Conservation (phyloP, 2,888 invertebrate species). For the Acleris emargana region DNA sequence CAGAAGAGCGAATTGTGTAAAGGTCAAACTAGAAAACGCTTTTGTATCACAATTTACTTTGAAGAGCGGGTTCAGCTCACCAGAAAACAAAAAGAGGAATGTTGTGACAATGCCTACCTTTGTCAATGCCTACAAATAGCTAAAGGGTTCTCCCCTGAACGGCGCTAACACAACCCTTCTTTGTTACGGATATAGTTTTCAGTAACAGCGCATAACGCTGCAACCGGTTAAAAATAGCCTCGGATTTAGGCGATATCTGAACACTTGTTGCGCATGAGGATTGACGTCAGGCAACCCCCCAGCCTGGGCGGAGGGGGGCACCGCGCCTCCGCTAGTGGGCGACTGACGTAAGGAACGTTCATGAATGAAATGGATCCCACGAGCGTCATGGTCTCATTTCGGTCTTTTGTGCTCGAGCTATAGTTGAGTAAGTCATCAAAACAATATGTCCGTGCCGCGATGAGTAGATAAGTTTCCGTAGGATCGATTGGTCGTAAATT, state of each 20-base stretch:
- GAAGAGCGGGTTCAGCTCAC: too few relatives aligned
- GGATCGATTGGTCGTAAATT: too few relatives aligned
- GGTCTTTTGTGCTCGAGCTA: background rate
- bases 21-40: too few relatives aligned
- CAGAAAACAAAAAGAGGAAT: too few relatives aligned
- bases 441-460: background rate
- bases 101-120: too few relatives aligned
- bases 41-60: too few relatives aligned
- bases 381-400: constrained; percentile 47
- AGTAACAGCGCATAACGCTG: constrained; percentile 48
- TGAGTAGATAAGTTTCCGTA: too few relatives aligned
- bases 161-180: too few relatives aligned
- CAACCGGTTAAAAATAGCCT: constrained; percentile 71
- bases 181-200: constrained; percentile 31
- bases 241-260: constrained; percentile 53
- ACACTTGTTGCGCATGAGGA: constrained; percentile 77
- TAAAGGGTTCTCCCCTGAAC: too few relatives aligned
- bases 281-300: constrained; percentile 74
- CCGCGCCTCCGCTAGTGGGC: constrained; percentile 62
- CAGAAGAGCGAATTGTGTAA: too few relatives aligned
- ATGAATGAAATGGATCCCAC: constrained; percentile 75
- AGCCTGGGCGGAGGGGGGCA: constrained; percentile 57
- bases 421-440: constrained; percentile 4
- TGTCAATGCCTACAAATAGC: too few relatives aligned
- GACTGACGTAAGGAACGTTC: constrained; percentile 75